Percentiles rank a stretch among this genome's conserved stretches.
phyloP scores from a whole-genome alignment of 2,888 invertebrate species.

The Auanema freiburgensis region DNA sequence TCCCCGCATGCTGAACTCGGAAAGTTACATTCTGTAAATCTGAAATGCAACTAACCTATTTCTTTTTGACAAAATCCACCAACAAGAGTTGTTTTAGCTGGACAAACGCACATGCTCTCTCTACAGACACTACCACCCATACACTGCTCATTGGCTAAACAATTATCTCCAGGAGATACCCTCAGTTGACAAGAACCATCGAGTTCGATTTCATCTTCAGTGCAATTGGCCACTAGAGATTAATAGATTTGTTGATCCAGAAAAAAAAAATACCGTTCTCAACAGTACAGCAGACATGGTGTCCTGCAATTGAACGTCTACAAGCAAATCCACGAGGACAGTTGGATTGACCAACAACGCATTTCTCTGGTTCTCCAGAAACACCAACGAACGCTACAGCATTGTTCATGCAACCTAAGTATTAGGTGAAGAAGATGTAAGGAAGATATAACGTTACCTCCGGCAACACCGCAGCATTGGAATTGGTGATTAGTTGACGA shows the following conservation, averaged over 20 bases:
- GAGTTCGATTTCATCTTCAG: constrained; percentile 37
- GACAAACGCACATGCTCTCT: constrained; percentile 38
- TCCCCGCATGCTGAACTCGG: constrained; percentile 33
- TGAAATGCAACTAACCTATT: constrained; percentile 23
- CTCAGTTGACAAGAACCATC: constrained; percentile 38
- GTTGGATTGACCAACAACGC: constrained; percentile 42
- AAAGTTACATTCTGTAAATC: no score
- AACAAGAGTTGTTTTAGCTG: constrained; percentile 32
- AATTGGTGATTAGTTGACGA: constrained; percentile 42
- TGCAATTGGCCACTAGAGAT: constrained; percentile 21
- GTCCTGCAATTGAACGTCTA: constrained; percentile 29
- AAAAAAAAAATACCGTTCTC: constrained; percentile 12
- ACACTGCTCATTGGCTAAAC: constrained; percentile 42
- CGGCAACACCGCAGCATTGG: constrained; percentile 51
- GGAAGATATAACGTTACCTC: constrained; percentile 15
- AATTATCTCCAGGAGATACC: constrained; percentile 35
- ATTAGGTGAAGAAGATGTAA: not conserved
- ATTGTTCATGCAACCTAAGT: constrained; percentile 33
- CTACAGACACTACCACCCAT: constrained; percentile 43
- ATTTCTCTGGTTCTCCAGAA: constrained; percentile 44
- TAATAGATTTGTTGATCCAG: not conserved
- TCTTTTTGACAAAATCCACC: constrained; percentile 43
- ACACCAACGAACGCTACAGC: constrained; percentile 46
- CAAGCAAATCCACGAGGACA: constrained; percentile 48
- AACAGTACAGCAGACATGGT: constrained; percentile 41